Evolutionary conservation across 30 jellyfish, hydroid and myxozoan species (phyloP).

Genomic region (Aurelia sp.): DNA sequence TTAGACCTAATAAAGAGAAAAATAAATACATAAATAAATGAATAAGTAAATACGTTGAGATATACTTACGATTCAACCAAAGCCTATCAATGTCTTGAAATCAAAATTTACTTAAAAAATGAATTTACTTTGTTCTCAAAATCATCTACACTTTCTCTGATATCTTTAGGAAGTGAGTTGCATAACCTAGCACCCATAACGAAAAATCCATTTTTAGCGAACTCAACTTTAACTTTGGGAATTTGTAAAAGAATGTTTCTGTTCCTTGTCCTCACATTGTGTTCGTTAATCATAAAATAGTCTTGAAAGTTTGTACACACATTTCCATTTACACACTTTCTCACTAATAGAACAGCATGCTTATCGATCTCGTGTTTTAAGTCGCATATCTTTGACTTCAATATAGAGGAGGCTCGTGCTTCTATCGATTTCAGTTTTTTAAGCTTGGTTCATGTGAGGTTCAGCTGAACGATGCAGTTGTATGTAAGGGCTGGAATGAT

Average conservation of each 20-base stretch:
- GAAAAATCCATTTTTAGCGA: conserved; percentile 69
- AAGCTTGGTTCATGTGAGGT: conserved; percentile 52
- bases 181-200: conserved; percentile 75
- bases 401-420: conserved; percentile 59
- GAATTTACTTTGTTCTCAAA: too few relatives aligned
- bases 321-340: too few relatives aligned
- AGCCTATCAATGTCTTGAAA: conserved; percentile 19
- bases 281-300: too few relatives aligned
- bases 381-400: conserved; percentile 34
- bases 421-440: conserved; percentile 50
- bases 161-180: conserved; percentile 75
- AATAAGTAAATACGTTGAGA: neutral
- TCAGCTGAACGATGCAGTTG: conserved; percentile 71
- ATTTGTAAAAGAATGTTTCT: too few relatives aligned
- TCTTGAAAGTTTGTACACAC: too few relatives aligned
- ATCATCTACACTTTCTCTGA: too few relatives aligned
- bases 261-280: too few relatives aligned
- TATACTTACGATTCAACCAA: conserved; percentile 9
- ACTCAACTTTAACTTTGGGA: conserved; percentile 66
- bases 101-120: too few relatives aligned
- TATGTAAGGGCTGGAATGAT: conserved; percentile 66
- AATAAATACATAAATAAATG: too few relatives aligned
- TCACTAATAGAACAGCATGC: too few relatives aligned
- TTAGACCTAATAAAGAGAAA: too few relatives aligned
- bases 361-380: conserved; percentile 53